phyloP scores from a whole-genome alignment of 2,797 vertebrate genomes.

The Rhynchonycteris naso region DNA sequence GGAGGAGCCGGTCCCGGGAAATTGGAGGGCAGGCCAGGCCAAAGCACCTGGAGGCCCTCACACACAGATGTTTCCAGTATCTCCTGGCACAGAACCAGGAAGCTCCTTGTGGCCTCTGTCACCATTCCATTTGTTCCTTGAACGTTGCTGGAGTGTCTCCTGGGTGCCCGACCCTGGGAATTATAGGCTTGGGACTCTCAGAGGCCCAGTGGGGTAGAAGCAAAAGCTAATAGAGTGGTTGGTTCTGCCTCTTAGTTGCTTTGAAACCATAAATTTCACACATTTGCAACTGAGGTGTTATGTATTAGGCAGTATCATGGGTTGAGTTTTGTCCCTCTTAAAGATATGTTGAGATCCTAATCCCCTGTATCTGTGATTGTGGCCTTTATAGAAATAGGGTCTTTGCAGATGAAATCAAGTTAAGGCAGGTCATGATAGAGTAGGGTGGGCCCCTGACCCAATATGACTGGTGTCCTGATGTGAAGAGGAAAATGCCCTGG shows the following conservation, averaged over 20 bases:
- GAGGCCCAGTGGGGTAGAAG: not conserved
- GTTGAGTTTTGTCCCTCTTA: not conserved
- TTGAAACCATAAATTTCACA: not conserved
- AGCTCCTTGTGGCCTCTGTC: not conserved
- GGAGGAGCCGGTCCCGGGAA: not conserved
- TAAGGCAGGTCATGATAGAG: not conserved
- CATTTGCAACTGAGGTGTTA: too few relatives aligned
- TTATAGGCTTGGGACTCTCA: not conserved
- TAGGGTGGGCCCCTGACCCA: not conserved
- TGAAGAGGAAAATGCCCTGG: not conserved
- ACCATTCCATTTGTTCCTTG: not conserved
- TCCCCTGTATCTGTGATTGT: not conserved
- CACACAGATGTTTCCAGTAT: fast-evolving
- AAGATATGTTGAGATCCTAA: not conserved
- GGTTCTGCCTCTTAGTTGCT: not conserved
- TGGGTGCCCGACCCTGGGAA: not conserved
- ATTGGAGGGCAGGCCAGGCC: not conserved
- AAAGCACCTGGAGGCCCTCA: not conserved
- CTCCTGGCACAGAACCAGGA: not conserved
- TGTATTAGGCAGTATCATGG: not conserved
- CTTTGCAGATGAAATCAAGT: not conserved
- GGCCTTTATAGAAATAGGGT: not conserved
- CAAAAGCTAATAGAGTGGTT: not conserved
- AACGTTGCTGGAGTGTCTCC: not conserved
- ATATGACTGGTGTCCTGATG: not conserved